phyloP scores from a whole-genome alignment of 2,888 invertebrate genomes.

The Thyatira batis region DNA sequence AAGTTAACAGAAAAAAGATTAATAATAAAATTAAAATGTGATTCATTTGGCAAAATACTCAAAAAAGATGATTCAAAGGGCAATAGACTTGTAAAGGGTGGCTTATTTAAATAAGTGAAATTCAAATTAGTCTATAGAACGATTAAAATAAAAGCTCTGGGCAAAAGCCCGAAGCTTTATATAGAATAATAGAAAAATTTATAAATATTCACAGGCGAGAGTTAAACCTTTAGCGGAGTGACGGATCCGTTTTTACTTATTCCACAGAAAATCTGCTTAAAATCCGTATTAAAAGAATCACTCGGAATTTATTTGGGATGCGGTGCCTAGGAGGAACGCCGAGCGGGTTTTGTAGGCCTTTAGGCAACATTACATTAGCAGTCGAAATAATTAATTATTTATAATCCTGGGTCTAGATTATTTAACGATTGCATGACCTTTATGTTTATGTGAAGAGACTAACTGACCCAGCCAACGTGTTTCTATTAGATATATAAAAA shows the following conservation, averaged over 20 bases:
- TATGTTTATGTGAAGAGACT: too few species aligned
- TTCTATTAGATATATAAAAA: too few species aligned
- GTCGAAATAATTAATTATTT: too few species aligned
- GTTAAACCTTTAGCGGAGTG: conserved; percentile 77
- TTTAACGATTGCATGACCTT: too few species aligned
- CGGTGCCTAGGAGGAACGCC: conserved; percentile 28
- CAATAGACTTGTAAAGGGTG: conserved; percentile 27
- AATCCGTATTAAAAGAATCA: conserved; percentile 82
- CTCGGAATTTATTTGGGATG: conserved; percentile 76
- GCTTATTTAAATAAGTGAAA: conserved; percentile 49
- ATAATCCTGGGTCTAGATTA: too few species aligned
- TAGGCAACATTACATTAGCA: background rate
- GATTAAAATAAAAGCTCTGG: conserved; percentile 56
- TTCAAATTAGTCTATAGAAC: conserved; percentile 61
- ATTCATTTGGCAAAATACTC: background rate
- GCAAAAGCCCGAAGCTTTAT: conserved; percentile 61
- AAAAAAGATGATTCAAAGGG: conserved; percentile 13
- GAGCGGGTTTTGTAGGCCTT: conserved; percentile 13
- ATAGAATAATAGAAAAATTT: conserved; percentile 81
- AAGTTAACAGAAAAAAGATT: background rate
- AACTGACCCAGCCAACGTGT: too few species aligned
- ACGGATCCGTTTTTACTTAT: conserved; percentile 82
- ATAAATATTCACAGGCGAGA: conserved; percentile 77
- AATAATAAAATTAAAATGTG: background rate
- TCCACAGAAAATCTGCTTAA: conserved; percentile 82